Evolutionary conservation across 30 jellyfish, hydroid and myxozoan genomes (phyloP), one percentile per base, ranked within the genome.

Genomic region (Aurelia sp.): DNA sequence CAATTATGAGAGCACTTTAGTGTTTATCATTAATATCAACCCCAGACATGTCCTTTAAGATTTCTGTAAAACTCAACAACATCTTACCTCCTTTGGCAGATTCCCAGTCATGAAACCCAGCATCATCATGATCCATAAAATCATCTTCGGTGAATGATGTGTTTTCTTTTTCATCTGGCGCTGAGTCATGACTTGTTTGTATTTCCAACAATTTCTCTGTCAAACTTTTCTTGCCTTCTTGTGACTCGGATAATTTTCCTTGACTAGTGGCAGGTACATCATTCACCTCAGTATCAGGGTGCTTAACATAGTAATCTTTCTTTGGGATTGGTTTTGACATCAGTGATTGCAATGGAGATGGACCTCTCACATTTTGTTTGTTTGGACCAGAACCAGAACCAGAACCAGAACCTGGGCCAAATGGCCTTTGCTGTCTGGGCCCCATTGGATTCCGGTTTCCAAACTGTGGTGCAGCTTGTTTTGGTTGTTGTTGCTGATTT

Each of bases 251-350:
- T 8, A 59, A 59, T n/a, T n/a, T 9, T 30, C 81, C 33, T 41
- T 73, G 84, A 4, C 70, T 55, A 12, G 20, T 19, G 11, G 65
- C 74, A 5, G 66, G 20, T 7, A 21, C 73, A 8, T 38, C 59
- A 4, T 11, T 22, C 53, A 48, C 67, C 12, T 40, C 44, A 22
- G 68, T 22, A 65, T 67, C 78, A 20, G 41, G 69, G 31, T 38
- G 21, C 20, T 48, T 30, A 50, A 40, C 21, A 55, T 72, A 84
- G 33, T 84, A 40, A 55, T 41, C 74, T 55, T 47, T 62, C n/a
- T 84, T 84, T 51, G 83, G 57, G 4, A 84, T 72, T 16, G 47
- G 52, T 72, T 84, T 84, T 21, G 88, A 72, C 93, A 84, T 84
- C 68, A 84, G 53, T 8, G 93, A 84, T 4, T 86, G 88, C 44